Conservation (phyloP, 2,797 vertebrate genomes). For the Acrocephalus scirpaceus region DNA sequence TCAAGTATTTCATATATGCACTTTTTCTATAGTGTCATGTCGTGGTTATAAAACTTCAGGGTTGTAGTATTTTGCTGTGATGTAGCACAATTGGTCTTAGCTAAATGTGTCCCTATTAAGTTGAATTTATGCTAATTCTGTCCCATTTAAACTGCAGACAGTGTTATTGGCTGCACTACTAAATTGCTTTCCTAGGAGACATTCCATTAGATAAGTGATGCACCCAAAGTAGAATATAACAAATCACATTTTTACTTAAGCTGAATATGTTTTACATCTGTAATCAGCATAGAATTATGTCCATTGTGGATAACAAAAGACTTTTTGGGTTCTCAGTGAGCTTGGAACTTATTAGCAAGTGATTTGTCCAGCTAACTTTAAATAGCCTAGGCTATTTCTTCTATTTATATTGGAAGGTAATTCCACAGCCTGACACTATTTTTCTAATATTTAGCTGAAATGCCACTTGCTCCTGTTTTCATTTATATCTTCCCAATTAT, state of each 20-base stretch:
- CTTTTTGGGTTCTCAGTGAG: not conserved
- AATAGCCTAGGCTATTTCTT: not conserved
- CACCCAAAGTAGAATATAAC: slow-evolving; percentile 22
- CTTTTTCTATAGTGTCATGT: not conserved
- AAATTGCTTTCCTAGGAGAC: slow-evolving; percentile 53
- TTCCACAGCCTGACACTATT: not conserved
- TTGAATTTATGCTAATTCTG: slow-evolving; percentile 64
- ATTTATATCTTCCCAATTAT: not conserved
- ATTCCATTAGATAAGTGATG: slow-evolving; percentile 29
- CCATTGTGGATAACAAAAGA: not conserved
- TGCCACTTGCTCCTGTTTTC: not conserved
- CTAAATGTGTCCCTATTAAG: slow-evolving; percentile 30
- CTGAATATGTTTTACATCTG: slow-evolving; percentile 30
- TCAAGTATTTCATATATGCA: not conserved
- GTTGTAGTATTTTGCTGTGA: slow-evolving; percentile 2
- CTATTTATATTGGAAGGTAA: not conserved
- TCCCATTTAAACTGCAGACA: slow-evolving; percentile 42
- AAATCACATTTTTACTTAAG: slow-evolving; percentile 38
- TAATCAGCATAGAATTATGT: not conserved
- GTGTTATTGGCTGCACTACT: slow-evolving; percentile 30
- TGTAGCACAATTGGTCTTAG: slow-evolving; percentile 7
- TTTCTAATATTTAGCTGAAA: slow-evolving; percentile 3
- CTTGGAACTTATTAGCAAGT: not conserved
- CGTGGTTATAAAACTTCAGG: not conserved
- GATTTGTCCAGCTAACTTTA: not conserved